Base-by-base conservation (phyloP, 2,888 invertebrate genomes). In the Entomobrya proxima region DNA sequence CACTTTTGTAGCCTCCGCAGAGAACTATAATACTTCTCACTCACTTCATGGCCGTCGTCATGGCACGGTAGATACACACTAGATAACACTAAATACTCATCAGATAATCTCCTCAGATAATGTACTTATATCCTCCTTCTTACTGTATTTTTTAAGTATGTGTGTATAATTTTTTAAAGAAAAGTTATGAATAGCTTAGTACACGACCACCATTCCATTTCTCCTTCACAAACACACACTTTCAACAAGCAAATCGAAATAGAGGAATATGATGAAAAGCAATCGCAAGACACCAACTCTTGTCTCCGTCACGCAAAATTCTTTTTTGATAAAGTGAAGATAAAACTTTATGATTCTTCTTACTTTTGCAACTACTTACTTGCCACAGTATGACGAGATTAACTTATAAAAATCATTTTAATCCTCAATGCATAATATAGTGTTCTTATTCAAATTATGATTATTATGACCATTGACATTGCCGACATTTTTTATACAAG, bases 31-130 rank as follows among this genome's bases (percentile, higher is more conserved):
- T 47, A 81, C 81, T 74, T 30, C 52, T 11, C 55, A 74, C 80
- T 86, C 81, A 74, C 80, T 86, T 86, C 80, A 86, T 86, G 86
- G 86, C 72, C 86, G 77, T 74, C 61, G 44, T 81, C 74, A 78
- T 64, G 74, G 72, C 79, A 75, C 78, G 74, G 67, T 77, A 37
- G 11, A 24, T 74, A 35, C 75, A 50, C 35, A 24, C 55, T 21
- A 9, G 18, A 21, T 21, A 5, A 40, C 9, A 21, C 7, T 67
- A 47, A 37, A 44, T 50, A 74, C n/a, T n/a, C n/a, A n/a, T n/a
- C 30, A 50, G n/a, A 52, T 74, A 24, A 27, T 72, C 40, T 67
- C 40, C 35, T 50, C 32, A 35, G 4, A 61, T 61, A 78, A 24
- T 76, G 24, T 69, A 69, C 40, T 50, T 74, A 74, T n/a, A 44